These are phyloP conservation scores for Yponomeuta plumbellus DNA, from an alignment of 2,888 invertebrate species.

Conservation along the genomic window DNA sequence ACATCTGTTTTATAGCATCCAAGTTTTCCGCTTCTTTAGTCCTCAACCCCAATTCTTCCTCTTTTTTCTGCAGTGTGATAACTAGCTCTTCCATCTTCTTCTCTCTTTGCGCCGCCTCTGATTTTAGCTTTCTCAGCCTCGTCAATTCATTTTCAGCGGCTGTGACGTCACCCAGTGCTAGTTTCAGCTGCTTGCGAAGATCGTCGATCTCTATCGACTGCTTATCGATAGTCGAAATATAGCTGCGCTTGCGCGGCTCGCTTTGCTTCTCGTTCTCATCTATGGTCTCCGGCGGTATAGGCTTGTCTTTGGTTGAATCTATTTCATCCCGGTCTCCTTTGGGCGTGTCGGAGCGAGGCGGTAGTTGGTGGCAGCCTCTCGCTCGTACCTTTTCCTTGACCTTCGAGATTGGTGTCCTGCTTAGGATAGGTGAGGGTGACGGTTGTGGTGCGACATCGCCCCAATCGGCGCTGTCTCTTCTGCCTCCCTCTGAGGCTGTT, in stretches of 20 bases:
- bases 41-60: conserved; percentile 83
- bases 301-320: conserved; percentile 71
- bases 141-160: conserved; percentile 84
- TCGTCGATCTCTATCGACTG: conserved; percentile 82
- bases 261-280: conserved; percentile 68
- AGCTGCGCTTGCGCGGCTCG: conserved; percentile 71
- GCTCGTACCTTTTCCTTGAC: conserved; percentile 72
- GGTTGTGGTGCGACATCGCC: conserved; percentile 77
- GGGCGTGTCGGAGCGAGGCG: conserved; percentile 73
- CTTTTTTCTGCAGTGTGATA: conserved; percentile 84
- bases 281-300: conserved; percentile 47
- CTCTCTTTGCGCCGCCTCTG: conserved; percentile 82
- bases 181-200: conserved; percentile 81
- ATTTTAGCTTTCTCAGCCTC: conserved; percentile 81
- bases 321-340: conserved; percentile 70
- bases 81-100: conserved; percentile 87
- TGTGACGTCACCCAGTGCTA: conserved; percentile 78
- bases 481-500: conserved; percentile 89
- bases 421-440: conserved; percentile 78
- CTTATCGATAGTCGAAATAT: conserved; percentile 76
- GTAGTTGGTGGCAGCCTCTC: conserved; percentile 77
- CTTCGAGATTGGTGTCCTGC: conserved; percentile 72
- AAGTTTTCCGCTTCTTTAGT: conserved; percentile 82
- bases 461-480: conserved; percentile 90
- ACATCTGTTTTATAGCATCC: conserved; percentile 77